Evolutionary conservation across 2,888 invertebrate genomes (phyloP), one percentile per base, ranked within the genome.

Genomic region (Metacarcinus magister): DNA sequence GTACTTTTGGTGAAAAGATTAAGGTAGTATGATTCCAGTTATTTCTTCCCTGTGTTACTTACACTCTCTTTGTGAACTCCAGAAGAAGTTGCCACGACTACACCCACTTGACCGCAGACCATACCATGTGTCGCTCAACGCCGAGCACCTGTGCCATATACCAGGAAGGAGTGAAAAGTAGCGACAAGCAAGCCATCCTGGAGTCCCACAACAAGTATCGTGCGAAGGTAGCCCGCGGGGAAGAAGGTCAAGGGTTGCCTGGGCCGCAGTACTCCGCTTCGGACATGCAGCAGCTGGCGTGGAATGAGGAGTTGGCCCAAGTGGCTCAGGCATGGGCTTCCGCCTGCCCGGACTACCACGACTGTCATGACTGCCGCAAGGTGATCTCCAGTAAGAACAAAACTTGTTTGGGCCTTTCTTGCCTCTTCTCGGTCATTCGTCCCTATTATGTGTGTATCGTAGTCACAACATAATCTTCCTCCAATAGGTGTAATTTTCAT

Each of bases 301-400:
- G 96, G 96, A 96, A 96, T 48, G 96, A 95, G 4, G 96, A 96
- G 43, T 90, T 96, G 93, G 96, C 96, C 1, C 82, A 60, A 90
- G 96, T 96, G 89, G 96, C 96, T 92, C 96, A 96, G 75, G 96
- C 96, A 2, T 96, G 96, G 96, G 96, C 96, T 19, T 93, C 95
- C 2, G 93, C 95, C 19, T 96, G 96, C 23, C 96, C 96, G 4
- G 93, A 95, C n/a, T 95, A 96, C 75, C 96, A 96, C 39, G 96
- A 96, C 95, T 96, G 96, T 44, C 96, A 96, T 4, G 96, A 96
- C 90, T 96, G 96, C 32, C 95, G 96, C 44, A 82, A 93, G 13
- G 13, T 96, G 16, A 39, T 96, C 39, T 96, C 96, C 4, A 92
- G 96, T 96, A 93, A 96, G 96, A 92, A 8, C 91, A 46, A 44